Percentiles rank a stretch among this genome's conserved stretches.
Conservation (phyloP, 2,888 invertebrate genomes). For the Troglohyphantes excavatus region DNA sequence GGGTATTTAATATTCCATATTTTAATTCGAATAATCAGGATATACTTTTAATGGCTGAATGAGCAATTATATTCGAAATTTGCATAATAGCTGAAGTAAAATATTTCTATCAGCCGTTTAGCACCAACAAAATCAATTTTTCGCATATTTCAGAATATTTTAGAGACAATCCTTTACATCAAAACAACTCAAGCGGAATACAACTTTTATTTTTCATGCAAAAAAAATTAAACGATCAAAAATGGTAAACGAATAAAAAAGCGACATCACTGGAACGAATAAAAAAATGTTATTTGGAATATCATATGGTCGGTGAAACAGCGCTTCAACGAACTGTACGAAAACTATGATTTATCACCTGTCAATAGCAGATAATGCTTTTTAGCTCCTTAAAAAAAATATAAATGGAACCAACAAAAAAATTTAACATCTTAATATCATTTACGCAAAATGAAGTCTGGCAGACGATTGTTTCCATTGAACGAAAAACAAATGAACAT, state of each 20-base stretch:
- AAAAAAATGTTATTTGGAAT: constrained; percentile 61
- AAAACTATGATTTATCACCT: constrained; percentile 69
- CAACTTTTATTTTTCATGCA: too few species aligned
- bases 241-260: constrained; percentile 27
- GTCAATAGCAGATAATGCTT: constrained; percentile 64
- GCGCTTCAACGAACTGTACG: constrained; percentile 18
- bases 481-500: constrained; percentile 13
- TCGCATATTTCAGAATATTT: too few species aligned
- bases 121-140: too few species aligned
- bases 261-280: neutral
- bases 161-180: too few species aligned
- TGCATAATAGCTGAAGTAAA: too few species aligned
- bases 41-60: too few species aligned
- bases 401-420: neutral
- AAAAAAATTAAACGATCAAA: neutral
- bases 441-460: constrained; percentile 66
- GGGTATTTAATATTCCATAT: too few species aligned
- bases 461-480: constrained; percentile 24
- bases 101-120: too few species aligned
- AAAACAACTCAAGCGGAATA: too few species aligned
- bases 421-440: constrained; percentile 64
- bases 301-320: constrained; percentile 61
- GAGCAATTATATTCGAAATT: too few species aligned
- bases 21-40: too few species aligned
- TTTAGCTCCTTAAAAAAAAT: constrained; percentile 6